Evolutionary conservation across 1,140 invertebrate genomes (phyloP).

Genomic region (Drosophila truncata): DNA sequence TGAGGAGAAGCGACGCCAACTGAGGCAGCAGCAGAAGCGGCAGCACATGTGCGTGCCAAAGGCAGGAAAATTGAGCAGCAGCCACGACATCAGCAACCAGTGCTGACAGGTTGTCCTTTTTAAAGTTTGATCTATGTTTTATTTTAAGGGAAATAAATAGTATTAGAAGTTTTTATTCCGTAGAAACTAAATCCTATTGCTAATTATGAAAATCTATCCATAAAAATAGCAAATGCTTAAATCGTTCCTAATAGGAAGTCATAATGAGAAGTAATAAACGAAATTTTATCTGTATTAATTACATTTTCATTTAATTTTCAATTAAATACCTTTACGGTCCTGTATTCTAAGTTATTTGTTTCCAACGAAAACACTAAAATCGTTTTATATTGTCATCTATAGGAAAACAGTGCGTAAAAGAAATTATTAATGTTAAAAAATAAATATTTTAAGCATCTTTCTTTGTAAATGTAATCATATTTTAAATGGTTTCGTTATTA

Average conservation of each 20-base stretch:
- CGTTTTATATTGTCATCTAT: neutral
- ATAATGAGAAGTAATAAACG: no score
- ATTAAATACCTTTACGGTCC: no score
- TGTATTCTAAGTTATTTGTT: neutral
- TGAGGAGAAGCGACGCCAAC: neutral
- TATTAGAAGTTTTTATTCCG: neutral
- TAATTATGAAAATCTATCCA: neutral
- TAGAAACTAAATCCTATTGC: neutral
- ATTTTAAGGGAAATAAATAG: neutral
- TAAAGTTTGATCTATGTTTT: neutral
- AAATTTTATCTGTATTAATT: no score
- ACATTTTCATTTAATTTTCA: no score
- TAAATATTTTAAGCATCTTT: neutral
- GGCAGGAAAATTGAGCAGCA: constrained; percentile 48
- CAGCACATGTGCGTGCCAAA: constrained; percentile 72
- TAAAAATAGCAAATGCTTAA: neutral
- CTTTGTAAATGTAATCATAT: neutral
- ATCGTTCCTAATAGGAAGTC: neutral
- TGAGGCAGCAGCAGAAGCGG: constrained; percentile 19
- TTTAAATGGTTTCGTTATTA: neutral
- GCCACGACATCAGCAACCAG: constrained; percentile 9
- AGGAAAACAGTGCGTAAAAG: neutral
- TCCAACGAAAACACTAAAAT: neutral
- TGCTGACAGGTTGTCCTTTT: constrained; percentile 6
- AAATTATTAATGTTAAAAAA: no score